Evolutionary conservation across 2,797 vertebrate genomes (phyloP), one percentile per base, ranked within the genome.

Genomic region (Merluccius polli): DNA sequence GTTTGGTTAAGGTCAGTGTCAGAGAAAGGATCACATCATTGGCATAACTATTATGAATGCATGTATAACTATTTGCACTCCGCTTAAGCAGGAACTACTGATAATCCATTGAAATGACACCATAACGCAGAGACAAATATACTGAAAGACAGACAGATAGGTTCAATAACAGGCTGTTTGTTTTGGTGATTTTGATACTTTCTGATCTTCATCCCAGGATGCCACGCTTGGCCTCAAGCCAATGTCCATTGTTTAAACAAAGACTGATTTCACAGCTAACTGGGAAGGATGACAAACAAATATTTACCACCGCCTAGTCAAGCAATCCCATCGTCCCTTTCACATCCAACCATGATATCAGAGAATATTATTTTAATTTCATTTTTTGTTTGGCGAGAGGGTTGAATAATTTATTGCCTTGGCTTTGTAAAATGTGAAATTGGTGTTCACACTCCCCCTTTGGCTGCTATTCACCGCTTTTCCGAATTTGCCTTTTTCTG

Each of bases 361-460:
- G 59, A 24, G 24, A 65, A 65, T 12, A 71, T 78, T 89, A 84
- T 88, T 89, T 88, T 86, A 71, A 82, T 85, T 87, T 79, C 82
- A 75, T 73, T 52, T 79, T 88, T 84, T 82, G 75, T 81, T 86
- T 82, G 13, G 29, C 59, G 11, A 33, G 71, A 41, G 30, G 70
- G 74, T 81, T 92, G 83, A 91, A 93, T 90, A 88, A 92, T 92
- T 91, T 87, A 91, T 89, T 71, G 75, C 75, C 27, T 78, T 83
- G 76, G 75, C 78, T 80, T 65, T 63, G 52, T 24, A 63, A 63
- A 41, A 84, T 89, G 76, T 79, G 77, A 89, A 88, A 85, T 78
- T 70, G 79, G 72, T 84, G 73, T 79, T 81, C 75, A 82, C 71
- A 73, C 73, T 72, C 67, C 79, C 77, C 35, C 74, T 79, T 84